These are phyloP conservation scores for Didymodactylos carnosus DNA, from an alignment of 2,888 invertebrate genomes.

Conservation along the genomic window DNA sequence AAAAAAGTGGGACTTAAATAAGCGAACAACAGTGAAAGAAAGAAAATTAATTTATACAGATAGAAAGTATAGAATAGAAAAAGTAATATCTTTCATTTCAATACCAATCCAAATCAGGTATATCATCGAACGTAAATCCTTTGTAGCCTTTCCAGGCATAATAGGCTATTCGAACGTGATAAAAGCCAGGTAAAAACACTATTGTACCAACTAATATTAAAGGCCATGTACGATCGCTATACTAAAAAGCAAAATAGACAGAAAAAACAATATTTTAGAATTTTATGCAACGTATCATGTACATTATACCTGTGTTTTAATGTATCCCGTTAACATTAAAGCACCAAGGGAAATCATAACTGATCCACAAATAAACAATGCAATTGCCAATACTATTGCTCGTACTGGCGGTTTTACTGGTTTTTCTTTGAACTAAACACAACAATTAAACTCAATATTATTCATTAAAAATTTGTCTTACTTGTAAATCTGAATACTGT, in stretches of 20 bases:
- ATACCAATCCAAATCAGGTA: conserved; percentile 40
- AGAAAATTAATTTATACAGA: neutral
- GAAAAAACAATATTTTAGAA: neutral
- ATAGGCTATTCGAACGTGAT: conserved; percentile 67
- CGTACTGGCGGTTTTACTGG: conserved; percentile 59
- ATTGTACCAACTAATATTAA: conserved; percentile 62
- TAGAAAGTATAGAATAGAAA: too few relatives aligned
- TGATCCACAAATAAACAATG: conserved; percentile 57
- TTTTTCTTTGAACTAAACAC: conserved; percentile 33
- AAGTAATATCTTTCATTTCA: neutral
- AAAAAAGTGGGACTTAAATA: too few relatives aligned
- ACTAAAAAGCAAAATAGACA: conserved; percentile 36
- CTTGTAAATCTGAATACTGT: neutral
- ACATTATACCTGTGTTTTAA: conserved; percentile 47
- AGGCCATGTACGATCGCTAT: conserved; percentile 69
- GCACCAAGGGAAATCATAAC: conserved; percentile 54
- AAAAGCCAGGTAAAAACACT: conserved; percentile 76
- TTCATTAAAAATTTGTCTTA: neutral
- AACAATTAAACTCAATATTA: neutral
- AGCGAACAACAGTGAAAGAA: neutral
- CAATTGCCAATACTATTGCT: conserved; percentile 54
- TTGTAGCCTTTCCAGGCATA: conserved; percentile 62
- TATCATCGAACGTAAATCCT: conserved; percentile 66
- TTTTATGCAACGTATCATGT: conserved; percentile 11
- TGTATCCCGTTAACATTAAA: conserved; percentile 57